Percentiles rank a stretch among this genome's conserved stretches.
Conservation (phyloP, 2,888 invertebrate species). For the Macrostomum cliftonense region DNA sequence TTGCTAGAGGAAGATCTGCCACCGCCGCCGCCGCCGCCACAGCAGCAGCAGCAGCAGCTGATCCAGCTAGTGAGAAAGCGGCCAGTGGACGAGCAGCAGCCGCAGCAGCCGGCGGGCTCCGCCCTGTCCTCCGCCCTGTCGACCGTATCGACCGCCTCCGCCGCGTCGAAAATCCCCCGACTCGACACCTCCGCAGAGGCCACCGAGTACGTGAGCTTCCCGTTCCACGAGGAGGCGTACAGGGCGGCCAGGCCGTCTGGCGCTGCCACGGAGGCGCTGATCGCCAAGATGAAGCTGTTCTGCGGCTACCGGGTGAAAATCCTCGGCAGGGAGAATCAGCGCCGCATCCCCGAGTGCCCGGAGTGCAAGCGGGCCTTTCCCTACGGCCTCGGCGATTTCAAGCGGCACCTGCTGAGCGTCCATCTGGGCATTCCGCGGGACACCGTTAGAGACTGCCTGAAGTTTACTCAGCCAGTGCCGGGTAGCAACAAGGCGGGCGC, state of each 20-base stretch:
- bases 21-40: no score
- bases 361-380: conserved; percentile 10
- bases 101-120: no score
- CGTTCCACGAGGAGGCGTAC: conserved; percentile 9
- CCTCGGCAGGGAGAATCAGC: conserved; percentile 9
- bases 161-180: no score
- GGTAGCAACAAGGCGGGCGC: conserved; percentile 5
- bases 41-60: no score
- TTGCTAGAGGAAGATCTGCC: no score
- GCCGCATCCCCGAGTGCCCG: conserved; percentile 11
- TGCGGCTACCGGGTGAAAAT: conserved; percentile 6
- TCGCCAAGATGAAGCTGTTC: conserved; percentile 9
- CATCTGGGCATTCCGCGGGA: conserved; percentile 10
- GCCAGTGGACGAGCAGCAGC: no score
- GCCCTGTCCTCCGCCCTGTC: no score
- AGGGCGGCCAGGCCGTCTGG: neutral
- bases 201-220: conserved; percentile 9
- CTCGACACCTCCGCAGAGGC: no score
- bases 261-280: conserved; percentile 2
- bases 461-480: conserved; percentile 8
- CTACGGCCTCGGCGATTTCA: conserved; percentile 10
- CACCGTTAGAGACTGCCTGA: conserved; percentile 7
- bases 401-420: conserved; percentile 8
- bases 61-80: no score
- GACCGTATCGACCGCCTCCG: no score